Evolutionary conservation across 37 sponge, comb jelly and placozoan genomes (phyloP).

Genomic region (Diacarnus erythraeanus): DNA sequence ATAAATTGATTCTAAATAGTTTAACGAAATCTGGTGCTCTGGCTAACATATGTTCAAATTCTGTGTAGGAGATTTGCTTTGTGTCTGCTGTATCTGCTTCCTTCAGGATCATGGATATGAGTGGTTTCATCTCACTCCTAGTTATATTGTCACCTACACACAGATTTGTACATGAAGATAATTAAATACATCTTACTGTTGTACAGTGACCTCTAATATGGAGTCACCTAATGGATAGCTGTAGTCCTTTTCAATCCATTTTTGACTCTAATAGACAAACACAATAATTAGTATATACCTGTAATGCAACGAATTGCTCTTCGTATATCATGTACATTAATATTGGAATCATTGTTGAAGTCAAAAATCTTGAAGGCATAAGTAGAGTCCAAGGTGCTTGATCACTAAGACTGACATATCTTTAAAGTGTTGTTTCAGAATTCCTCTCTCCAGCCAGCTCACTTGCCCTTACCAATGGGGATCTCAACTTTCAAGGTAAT

Average conservation of each 20-base stretch:
- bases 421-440: constrained; percentile 12
- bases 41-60: constrained; percentile 84
- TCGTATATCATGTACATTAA: constrained; percentile 53
- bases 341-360: constrained; percentile 60
- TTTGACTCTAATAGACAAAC: background rate
- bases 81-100: constrained; percentile 63
- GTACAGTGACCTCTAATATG: background rate
- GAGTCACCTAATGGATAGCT: background rate
- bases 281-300: constrained; percentile 8
- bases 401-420: constrained; percentile 81
- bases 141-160: constrained; percentile 8
- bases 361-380: constrained; percentile 90
- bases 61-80: constrained; percentile 48
- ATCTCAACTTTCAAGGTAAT: background rate
- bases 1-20: constrained; percentile 68
- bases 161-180: background rate
- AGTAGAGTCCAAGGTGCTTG: constrained; percentile 72
- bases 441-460: background rate
- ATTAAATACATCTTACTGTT: background rate
- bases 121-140: constrained; percentile 24
- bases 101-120: constrained; percentile 45
- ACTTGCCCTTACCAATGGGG: background rate
- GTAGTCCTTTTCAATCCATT: background rate
- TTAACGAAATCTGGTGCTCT: constrained; percentile 75
- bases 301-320: constrained; percentile 44